A percentile compares a stretch with the other conserved stretches of the same genome.
phyloP scores from a whole-genome alignment of 2,888 invertebrate genomes.

The Antheraea yamamai region DNA sequence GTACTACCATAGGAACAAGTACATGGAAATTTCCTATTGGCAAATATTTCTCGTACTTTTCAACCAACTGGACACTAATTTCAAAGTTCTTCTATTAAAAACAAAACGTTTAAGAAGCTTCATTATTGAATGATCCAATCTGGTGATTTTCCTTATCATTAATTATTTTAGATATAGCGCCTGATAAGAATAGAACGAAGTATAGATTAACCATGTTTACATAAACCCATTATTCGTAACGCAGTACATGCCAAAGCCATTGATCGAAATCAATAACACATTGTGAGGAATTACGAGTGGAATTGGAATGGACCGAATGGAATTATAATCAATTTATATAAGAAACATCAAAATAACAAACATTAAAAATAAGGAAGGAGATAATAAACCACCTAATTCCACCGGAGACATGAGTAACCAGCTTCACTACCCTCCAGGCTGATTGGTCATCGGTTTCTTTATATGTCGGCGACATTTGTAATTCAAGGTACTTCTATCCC shows the following conservation, averaged over 20 bases:
- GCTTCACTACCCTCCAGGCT: constrained; percentile 38
- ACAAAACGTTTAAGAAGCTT: neutral
- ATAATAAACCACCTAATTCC: constrained; percentile 44
- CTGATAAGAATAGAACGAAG: neutral
- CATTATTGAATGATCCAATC: neutral
- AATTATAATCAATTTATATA: neutral
- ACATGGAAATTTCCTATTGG: no score
- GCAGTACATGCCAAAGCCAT: neutral
- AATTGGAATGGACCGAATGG: no score
- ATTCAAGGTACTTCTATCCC: neutral
- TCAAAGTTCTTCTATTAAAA: no score
- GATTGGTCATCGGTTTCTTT: constrained; percentile 38
- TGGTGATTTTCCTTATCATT: constrained; percentile 9
- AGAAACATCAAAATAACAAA: neutral
- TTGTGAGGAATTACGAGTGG: neutral
- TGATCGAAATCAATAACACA: neutral
- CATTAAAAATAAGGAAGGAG: neutral
- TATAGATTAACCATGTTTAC: neutral
- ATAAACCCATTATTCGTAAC: neutral
- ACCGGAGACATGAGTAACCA: constrained; percentile 41
- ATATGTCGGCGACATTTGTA: constrained; percentile 30
- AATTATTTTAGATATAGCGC: constrained; percentile 3
- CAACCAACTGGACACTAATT: no score
- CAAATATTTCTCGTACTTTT: no score
- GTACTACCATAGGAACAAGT: no score